These are phyloP conservation scores for Dendrolimus kikuchii DNA, from an alignment of 1,140 invertebrate genomes.

Conservation along the genomic window DNA sequence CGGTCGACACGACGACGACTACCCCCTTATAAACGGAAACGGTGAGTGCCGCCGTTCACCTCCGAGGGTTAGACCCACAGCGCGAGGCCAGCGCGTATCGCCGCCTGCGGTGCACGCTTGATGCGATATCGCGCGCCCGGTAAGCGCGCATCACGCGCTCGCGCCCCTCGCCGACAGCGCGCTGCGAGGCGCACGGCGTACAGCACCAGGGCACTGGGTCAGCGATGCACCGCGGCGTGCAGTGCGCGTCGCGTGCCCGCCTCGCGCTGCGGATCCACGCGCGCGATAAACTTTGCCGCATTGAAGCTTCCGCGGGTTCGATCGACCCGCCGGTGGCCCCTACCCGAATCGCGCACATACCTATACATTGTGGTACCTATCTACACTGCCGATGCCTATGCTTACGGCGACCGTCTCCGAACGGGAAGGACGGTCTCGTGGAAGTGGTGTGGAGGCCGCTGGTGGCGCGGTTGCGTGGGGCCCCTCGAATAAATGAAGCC, in stretches of 20 bases:
- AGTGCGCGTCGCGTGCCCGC: slow-evolving; percentile 11
- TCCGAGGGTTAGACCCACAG: neutral
- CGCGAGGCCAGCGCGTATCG: too few relatives aligned
- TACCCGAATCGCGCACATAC: slow-evolving; percentile 25
- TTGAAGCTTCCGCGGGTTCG: slow-evolving; percentile 43
- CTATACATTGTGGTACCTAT: slow-evolving; percentile 13
- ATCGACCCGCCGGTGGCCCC: slow-evolving; percentile 45
- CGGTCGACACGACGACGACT: slow-evolving; percentile 82
- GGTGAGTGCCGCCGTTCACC: slow-evolving; percentile 72
- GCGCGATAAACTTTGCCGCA: slow-evolving; percentile 46
- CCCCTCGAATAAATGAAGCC: slow-evolving; percentile 11
- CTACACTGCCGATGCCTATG: slow-evolving; percentile 7
- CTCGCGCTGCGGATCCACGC: slow-evolving; percentile 12
- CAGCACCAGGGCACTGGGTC: slow-evolving; percentile 7
- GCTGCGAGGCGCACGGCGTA: slow-evolving; percentile 10
- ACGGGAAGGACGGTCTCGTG: neutral
- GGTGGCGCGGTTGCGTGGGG: slow-evolving; percentile 11
- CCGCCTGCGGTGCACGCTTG: too few relatives aligned
- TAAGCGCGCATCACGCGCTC: slow-evolving; percentile 25
- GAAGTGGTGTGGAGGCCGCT: slow-evolving; percentile 8
- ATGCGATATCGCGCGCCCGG: neutral
- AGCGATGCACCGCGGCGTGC: neutral
- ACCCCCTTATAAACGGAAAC: slow-evolving; percentile 81
- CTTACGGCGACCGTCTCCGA: neutral
- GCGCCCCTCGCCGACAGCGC: slow-evolving; percentile 5